phyloP scores from a whole-genome alignment of 1,140 invertebrate genomes.

The Bursaphelenchus mucronatus region DNA sequence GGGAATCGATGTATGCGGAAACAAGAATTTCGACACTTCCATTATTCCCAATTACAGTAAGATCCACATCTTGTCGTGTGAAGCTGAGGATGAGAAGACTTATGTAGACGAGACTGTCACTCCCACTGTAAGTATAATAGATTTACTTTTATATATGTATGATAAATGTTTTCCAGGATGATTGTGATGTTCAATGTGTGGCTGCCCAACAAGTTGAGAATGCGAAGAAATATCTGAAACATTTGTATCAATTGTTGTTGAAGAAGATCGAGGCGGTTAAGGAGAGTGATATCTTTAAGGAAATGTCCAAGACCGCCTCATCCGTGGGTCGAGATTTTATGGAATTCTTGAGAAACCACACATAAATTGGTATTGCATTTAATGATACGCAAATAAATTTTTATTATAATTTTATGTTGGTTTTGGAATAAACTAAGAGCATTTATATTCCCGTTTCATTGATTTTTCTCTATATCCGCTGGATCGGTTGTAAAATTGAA shows the following conservation, averaged over 20 bases:
- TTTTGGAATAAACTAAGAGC: no score
- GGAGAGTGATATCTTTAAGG: conserved; percentile 29
- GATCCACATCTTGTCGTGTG: conserved; percentile 33
- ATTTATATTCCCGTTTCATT: no score
- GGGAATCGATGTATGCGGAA: conserved; percentile 38
- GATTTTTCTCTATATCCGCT: no score
- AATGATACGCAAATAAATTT: no score
- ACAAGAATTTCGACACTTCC: conserved; percentile 42
- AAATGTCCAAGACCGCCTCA: conserved; percentile 3
- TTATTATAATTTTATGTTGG: no score
- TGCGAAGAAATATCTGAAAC: conserved; percentile 36
- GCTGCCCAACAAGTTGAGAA: conserved; percentile 21
- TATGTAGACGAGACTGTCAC: conserved; percentile 17
- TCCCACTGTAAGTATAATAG: conserved; percentile 33
- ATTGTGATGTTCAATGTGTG: conserved; percentile 40
- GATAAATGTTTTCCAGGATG: conserved; percentile 11
- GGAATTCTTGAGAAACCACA: no score
- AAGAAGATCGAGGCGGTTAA: conserved; percentile 25
- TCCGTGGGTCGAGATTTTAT: no score
- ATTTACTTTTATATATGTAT: neutral
- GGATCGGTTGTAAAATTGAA: no score
- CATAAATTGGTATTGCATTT: no score
- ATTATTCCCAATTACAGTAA: conserved; percentile 33
- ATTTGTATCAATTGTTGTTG: conserved; percentile 40
- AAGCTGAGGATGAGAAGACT: conserved; percentile 23